These are phyloP conservation scores for Linepithema humile DNA, from an alignment of 1,140 invertebrate genomes.

Conservation along the genomic window DNA sequence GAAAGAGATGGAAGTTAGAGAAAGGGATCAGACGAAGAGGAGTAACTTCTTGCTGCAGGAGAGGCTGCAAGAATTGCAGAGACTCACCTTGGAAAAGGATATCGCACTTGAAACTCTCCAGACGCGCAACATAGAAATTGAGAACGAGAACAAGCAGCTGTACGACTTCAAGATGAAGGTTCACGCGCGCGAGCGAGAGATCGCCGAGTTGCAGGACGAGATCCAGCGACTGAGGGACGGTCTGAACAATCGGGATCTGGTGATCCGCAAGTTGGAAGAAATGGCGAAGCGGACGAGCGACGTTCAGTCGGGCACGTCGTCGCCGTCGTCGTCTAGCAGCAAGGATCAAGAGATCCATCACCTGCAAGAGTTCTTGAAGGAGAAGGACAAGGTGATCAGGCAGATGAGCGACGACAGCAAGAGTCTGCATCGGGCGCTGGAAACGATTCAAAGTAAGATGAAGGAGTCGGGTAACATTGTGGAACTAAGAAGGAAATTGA, in stretches of 20 bases:
- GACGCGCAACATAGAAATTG: constrained; percentile 77
- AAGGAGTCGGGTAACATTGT: constrained; percentile 83
- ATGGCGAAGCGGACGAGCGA: constrained; percentile 74
- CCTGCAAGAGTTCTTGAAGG: constrained; percentile 86
- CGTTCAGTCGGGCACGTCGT: constrained; percentile 66
- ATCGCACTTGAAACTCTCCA: constrained; percentile 75
- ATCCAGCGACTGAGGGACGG: constrained; percentile 76
- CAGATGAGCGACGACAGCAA: constrained; percentile 85
- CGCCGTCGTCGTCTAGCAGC: constrained; percentile 65
- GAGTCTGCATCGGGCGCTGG: constrained; percentile 82
- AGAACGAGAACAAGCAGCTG: constrained; percentile 77
- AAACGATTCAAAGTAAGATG: constrained; percentile 84
- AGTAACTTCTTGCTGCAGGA: constrained; percentile 62
- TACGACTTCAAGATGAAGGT: constrained; percentile 74
- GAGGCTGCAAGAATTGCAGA: constrained; percentile 74
- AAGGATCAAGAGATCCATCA: constrained; percentile 85
- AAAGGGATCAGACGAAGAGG: constrained; percentile 62
- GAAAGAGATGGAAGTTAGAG: constrained; percentile 81
- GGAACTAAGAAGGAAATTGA: constrained; percentile 80
- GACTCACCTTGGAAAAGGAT: constrained; percentile 77
- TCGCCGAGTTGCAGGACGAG: constrained; percentile 73
- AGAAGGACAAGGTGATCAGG: constrained; percentile 85
- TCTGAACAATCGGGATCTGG: constrained; percentile 74
- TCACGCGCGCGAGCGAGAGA: constrained; percentile 67
- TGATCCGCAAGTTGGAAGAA: constrained; percentile 77